A percentile compares a stretch with the other conserved stretches of the same genome.
Evolutionary conservation across 2,888 invertebrate genomes (phyloP).

Genomic region (Myopa tessellatipennis): DNA sequence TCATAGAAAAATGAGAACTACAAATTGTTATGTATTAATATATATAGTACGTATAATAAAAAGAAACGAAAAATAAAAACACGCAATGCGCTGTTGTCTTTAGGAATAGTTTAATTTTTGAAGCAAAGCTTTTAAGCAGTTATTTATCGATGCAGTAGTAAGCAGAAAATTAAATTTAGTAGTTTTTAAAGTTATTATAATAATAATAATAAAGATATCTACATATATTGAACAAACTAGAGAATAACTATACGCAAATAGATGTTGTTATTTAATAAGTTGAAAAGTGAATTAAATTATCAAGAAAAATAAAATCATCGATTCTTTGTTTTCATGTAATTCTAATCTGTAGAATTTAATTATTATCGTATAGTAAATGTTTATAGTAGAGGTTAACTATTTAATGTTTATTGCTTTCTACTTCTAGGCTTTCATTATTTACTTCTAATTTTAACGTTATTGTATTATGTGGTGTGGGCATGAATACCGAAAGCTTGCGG

Average conservation of each 20-base stretch:
- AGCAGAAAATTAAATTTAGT: neutral
- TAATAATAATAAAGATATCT: neutral
- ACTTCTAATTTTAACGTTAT: slow-evolving; percentile 6
- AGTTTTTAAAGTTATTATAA: slow-evolving; percentile 6
- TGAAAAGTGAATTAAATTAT: neutral
- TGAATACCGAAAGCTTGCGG: too few relatives aligned
- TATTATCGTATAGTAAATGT: neutral
- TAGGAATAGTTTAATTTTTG: slow-evolving; percentile 24
- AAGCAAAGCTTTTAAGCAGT: slow-evolving; percentile 8
- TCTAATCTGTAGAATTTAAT: neutral
- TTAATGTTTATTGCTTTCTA: neutral
- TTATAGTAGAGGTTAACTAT: neutral
- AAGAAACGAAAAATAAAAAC: slow-evolving; percentile 12
- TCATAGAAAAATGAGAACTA: slow-evolving; percentile 21
- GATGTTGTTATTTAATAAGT: slow-evolving; percentile 3
- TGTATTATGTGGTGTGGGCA: too few relatives aligned
- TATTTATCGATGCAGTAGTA: neutral
- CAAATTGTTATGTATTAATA: slow-evolving; percentile 27
- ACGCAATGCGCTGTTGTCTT: slow-evolving; percentile 53
- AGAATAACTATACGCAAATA: slow-evolving; percentile 34
- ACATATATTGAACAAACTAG: slow-evolving; percentile 34
- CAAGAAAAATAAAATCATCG: neutral
- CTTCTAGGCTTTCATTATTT: neutral
- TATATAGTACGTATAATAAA: slow-evolving; percentile 30
- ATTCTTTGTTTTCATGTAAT: neutral